Percentiles rank a stretch among this genome's conserved stretches.
phyloP scores from a whole-genome alignment of 2,113 vertebrate genomes.

The Podiceps cristatus region DNA sequence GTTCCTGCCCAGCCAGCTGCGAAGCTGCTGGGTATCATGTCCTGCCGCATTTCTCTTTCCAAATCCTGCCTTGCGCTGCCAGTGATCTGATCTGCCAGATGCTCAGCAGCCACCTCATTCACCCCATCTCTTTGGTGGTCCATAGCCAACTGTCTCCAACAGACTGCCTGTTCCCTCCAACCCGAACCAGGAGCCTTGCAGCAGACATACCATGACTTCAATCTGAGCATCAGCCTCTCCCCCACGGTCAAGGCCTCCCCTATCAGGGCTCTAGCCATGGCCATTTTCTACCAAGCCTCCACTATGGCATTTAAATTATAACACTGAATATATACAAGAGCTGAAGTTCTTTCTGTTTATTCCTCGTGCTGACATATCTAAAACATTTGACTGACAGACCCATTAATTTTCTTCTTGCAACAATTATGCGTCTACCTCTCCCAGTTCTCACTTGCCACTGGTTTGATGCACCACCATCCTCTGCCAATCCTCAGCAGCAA shows the following conservation, averaged over 20 bases:
- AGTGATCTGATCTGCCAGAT: background rate
- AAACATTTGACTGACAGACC: background rate
- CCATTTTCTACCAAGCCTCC: background rate
- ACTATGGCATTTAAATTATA: background rate
- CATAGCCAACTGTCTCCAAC: background rate
- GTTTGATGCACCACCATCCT: background rate
- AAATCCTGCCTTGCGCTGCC: background rate
- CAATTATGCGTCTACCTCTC: background rate
- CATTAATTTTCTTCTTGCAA: background rate
- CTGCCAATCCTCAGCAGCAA: background rate
- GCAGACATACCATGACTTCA: background rate
- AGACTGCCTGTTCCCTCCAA: background rate
- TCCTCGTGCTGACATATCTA: background rate
- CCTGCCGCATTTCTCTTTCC: background rate
- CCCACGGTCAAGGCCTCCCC: background rate
- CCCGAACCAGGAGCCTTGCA: background rate
- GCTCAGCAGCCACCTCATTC: background rate
- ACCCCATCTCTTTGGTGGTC: background rate
- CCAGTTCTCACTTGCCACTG: background rate
- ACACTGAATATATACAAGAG: background rate
- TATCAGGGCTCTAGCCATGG: background rate
- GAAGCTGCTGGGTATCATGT: fast-evolving
- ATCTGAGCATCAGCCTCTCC: background rate
- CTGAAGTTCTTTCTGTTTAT: background rate
- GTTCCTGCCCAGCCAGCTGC: background rate